These are phyloP conservation scores for Corythoichthys intestinalis DNA, from an alignment of 2,113 vertebrate genomes.

Conservation along the genomic window DNA sequence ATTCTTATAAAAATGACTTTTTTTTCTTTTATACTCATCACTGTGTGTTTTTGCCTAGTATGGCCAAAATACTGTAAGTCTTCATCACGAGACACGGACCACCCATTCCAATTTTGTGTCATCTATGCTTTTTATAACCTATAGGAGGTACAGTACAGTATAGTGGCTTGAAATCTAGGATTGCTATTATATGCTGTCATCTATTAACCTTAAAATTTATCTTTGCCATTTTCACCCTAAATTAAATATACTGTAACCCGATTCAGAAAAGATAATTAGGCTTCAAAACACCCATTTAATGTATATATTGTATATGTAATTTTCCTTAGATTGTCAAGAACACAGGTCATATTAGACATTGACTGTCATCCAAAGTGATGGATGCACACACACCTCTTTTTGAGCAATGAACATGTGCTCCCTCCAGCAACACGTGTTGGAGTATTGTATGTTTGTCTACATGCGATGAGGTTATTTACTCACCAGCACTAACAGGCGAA, in stretches of 20 bases:
- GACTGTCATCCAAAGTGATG: not conserved
- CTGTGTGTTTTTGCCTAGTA: not conserved
- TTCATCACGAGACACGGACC: not conserved
- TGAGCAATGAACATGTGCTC: not conserved
- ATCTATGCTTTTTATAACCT: not conserved
- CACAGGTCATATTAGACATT: not conserved
- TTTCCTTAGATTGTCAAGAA: not conserved
- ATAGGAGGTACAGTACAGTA: not conserved
- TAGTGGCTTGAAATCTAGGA: not conserved
- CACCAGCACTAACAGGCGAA: slow-evolving; percentile 69
- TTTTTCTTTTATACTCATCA: not conserved
- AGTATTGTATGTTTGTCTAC: slow-evolving; percentile 1
- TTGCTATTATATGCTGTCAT: not conserved
- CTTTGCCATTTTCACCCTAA: not conserved
- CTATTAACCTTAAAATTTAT: not conserved
- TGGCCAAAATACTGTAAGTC: not conserved
- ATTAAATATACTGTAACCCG: no score
- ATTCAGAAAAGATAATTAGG: not conserved
- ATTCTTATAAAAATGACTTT: not conserved
- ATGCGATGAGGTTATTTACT: slow-evolving; percentile 36
- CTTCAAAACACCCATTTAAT: not conserved
- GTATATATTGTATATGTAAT: not conserved
- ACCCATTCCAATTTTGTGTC: not conserved
- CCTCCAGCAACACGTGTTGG: not conserved
- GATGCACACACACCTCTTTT: not conserved